Conservation (phyloP, 2,888 invertebrate species). For the Nasonia oneida region DNA sequence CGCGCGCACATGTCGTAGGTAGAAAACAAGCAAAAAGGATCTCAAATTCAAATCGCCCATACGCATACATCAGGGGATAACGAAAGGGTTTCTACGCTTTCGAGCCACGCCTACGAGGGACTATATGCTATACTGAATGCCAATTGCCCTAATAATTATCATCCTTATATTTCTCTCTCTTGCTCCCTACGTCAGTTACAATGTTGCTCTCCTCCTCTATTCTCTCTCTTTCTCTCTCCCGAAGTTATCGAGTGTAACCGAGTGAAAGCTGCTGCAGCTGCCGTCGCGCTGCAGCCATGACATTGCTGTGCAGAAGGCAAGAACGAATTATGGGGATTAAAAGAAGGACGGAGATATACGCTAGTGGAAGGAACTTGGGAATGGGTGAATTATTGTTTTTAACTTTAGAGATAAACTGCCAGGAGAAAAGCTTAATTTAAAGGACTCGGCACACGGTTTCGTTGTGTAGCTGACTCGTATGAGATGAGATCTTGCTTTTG, state of each 20-base stretch:
- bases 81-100: conserved; percentile 46
- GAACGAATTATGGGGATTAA: conserved; percentile 38
- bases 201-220: conserved; percentile 32
- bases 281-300: conserved; percentile 13
- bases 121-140: conserved; percentile 45
- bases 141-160: conserved; percentile 64
- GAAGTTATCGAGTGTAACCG: conserved; percentile 41
- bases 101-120: conserved; percentile 58
- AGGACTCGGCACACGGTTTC: too few relatives aligned
- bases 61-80: background rate
- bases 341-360: conserved; percentile 4
- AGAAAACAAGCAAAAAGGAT: background rate
- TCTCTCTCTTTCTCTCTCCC: conserved; percentile 20
- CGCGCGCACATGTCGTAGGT: background rate
- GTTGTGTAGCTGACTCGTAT: too few relatives aligned
- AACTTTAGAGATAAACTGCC: background rate
- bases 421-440: too few relatives aligned
- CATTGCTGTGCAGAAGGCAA: conserved; percentile 31
- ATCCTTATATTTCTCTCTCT: conserved; percentile 41
- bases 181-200: conserved; percentile 40
- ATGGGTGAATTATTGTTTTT: conserved; percentile 3
- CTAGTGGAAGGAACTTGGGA: background rate
- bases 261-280: conserved; percentile 54
- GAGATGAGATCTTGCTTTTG: background rate
- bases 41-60: conserved; percentile 40